phyloP scores from a whole-genome alignment of 1,140 invertebrate genomes.

The Panagrolaimus sp. region DNA sequence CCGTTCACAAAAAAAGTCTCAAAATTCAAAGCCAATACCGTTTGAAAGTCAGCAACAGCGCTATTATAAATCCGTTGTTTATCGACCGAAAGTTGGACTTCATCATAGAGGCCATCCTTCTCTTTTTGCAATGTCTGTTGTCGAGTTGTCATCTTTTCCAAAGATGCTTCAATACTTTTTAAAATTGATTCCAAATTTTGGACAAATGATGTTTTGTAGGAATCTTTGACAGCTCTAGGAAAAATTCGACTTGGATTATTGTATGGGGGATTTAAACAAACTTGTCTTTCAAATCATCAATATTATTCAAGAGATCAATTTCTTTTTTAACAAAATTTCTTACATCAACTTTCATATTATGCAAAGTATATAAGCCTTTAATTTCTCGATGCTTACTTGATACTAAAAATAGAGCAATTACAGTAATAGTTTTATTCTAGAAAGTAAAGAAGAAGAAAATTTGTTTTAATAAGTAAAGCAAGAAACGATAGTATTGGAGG shows the following conservation, averaged over 20 bases:
- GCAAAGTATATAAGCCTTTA: constrained; percentile 90
- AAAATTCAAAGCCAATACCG: constrained; percentile 29
- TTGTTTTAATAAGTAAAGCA: no score
- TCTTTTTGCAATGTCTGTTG: constrained; percentile 66
- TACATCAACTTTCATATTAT: constrained; percentile 89
- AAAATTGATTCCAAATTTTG: constrained; percentile 66
- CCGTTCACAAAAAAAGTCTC: neutral
- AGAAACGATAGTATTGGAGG: no score
- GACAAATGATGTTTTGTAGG: constrained; percentile 50
- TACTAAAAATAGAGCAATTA: constrained; percentile 66
- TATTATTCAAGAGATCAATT: constrained; percentile 81
- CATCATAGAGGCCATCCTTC: constrained; percentile 68
- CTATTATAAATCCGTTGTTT: constrained; percentile 76
- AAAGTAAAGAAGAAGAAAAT: no score
- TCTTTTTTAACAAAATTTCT: constrained; percentile 85
- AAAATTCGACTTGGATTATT: constrained; percentile 1
- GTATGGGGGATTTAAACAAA: constrained; percentile 19
- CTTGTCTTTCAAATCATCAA: constrained; percentile 79
- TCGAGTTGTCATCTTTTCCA: constrained; percentile 66
- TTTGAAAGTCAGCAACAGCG: constrained; percentile 72
- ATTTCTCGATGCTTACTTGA: constrained; percentile 88
- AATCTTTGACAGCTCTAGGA: constrained; percentile 37
- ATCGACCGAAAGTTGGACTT: constrained; percentile 70
- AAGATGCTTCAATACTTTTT: constrained; percentile 74
- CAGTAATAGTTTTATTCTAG: no score